Base-by-base conservation (phyloP, 2,113 vertebrate genomes). In the Lota lota region DNA sequence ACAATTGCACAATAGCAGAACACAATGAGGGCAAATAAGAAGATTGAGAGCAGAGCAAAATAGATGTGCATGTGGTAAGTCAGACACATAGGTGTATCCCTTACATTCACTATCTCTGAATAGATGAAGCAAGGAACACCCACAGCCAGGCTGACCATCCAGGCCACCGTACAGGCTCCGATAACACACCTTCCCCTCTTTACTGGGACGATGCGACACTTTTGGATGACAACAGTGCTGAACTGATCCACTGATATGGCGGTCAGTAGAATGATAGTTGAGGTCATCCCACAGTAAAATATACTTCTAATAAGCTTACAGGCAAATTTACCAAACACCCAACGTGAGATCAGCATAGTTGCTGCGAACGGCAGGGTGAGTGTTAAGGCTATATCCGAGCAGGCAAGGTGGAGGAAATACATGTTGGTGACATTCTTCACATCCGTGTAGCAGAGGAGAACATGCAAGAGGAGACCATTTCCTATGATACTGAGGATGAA, bases 171-270 rank as follows among this genome's bases (percentile, higher is more conserved):
- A n/a, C 92, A 92, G 21, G 80, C 82, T 2, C 69, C 17, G 2
- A 76, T 10, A 1, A 88, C 81, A 0, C 76, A 89, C 24, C 56
- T 21, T 24, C 78, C 71, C 0, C 88, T 91, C 1, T 72, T 80
- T 1, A 61, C 67, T 7, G 17, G 19, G 15, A 74, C 36, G 5
- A 68, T 75, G 78, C 73, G 85, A 83, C 0, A 76, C 81, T 0
- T 14, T 11, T 92, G 83, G 28, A 93, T 83, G 0, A 94, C 90
- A 61, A 92, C 90, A 1, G 86, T 72, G 10, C 68, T 17, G 40
- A 93, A 94, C 5, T 93, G 84, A 74, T 94, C 92, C 0, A 93
- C 18, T 0, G 93, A 94, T 80, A 95, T 81, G 28, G 90, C 85
- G 16, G 91, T 89, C 72, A 94, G 86, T 22, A 94, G 86, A n/a